Evolutionary conservation across 2,888 invertebrate species (phyloP).

Genomic region (Acronicta leporina): DNA sequence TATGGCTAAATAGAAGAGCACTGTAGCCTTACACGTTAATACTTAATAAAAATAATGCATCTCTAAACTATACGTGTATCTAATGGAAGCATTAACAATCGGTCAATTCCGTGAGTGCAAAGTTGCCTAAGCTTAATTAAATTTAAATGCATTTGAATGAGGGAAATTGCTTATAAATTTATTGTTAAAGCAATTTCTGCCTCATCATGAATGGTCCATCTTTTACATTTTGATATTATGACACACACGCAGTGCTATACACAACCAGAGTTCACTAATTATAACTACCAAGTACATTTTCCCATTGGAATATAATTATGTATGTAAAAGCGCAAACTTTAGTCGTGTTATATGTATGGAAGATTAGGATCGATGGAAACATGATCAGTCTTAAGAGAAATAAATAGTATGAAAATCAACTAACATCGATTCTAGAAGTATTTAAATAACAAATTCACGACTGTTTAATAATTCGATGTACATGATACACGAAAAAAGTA

Average conservation of each 20-base stretch:
- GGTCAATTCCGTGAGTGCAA: slow-evolving; percentile 88
- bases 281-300: slow-evolving; percentile 50
- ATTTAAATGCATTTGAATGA: slow-evolving; percentile 71
- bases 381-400: slow-evolving; percentile 66
- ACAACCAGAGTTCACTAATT: slow-evolving; percentile 77
- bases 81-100: slow-evolving; percentile 85
- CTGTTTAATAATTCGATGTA: slow-evolving; percentile 34
- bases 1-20: slow-evolving; percentile 49
- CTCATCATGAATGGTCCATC: slow-evolving; percentile 83
- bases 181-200: slow-evolving; percentile 68
- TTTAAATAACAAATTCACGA: slow-evolving; percentile 35
- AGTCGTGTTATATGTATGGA: slow-evolving; percentile 56
- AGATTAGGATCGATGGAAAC: slow-evolving; percentile 63
- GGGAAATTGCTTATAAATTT: slow-evolving; percentile 69
- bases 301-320: slow-evolving; percentile 38
- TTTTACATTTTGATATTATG: slow-evolving; percentile 86
- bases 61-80: slow-evolving; percentile 69
- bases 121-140: slow-evolving; percentile 80
- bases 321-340: slow-evolving; percentile 56
- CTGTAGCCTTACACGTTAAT: slow-evolving; percentile 47
- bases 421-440: slow-evolving; percentile 38
- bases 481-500: slow-evolving; percentile 7
- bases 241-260: slow-evolving; percentile 76
- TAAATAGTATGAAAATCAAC: slow-evolving; percentile 42
- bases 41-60: slow-evolving; percentile 65